These are phyloP conservation scores for Planiliza haematocheilus DNA, from an alignment of 2,113 vertebrate species.

Conservation along the genomic window DNA sequence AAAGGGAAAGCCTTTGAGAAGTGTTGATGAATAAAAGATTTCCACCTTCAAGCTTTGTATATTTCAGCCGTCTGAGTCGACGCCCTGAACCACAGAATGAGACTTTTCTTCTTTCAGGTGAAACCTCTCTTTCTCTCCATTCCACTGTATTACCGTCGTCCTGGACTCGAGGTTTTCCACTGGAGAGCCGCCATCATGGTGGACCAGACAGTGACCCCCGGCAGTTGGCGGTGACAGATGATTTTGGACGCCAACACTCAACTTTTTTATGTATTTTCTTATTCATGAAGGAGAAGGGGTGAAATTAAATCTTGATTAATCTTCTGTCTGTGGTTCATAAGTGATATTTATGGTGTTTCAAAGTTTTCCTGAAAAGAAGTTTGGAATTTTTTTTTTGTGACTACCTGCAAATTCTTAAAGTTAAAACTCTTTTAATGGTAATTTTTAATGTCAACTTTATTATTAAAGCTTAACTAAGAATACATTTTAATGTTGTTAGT, in stretches of 20 bases:
- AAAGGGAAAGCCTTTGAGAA: too few species aligned
- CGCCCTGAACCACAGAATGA: slow-evolving; percentile 50
- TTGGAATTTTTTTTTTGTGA: too few species aligned
- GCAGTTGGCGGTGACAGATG: neutral
- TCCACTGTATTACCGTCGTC: slow-evolving; percentile 24
- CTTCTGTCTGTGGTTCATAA: too few species aligned
- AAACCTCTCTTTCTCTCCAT: slow-evolving; percentile 34
- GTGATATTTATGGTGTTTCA: too few species aligned
- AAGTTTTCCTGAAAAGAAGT: too few species aligned
- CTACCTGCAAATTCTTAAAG: too few species aligned
- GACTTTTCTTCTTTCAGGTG: slow-evolving; percentile 61
- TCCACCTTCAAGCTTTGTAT: slow-evolving; percentile 12
- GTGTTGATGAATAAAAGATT: slow-evolving; percentile 2
- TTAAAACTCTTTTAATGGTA: too few species aligned
- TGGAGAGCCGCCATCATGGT: slow-evolving; percentile 23
- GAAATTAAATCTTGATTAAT: too few species aligned
- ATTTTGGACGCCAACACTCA: neutral
- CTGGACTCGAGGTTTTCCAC: slow-evolving; percentile 49
- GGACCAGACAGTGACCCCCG: slow-evolving; percentile 40
- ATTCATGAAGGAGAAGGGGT: neutral
- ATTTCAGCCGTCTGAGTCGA: slow-evolving; percentile 3
- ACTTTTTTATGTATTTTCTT: neutral
- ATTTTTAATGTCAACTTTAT: too few species aligned
- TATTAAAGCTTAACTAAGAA: too few species aligned
- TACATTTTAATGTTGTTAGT: too few species aligned